Conservation (phyloP, 2,888 invertebrate species). For the Amphipyra berbera region DNA sequence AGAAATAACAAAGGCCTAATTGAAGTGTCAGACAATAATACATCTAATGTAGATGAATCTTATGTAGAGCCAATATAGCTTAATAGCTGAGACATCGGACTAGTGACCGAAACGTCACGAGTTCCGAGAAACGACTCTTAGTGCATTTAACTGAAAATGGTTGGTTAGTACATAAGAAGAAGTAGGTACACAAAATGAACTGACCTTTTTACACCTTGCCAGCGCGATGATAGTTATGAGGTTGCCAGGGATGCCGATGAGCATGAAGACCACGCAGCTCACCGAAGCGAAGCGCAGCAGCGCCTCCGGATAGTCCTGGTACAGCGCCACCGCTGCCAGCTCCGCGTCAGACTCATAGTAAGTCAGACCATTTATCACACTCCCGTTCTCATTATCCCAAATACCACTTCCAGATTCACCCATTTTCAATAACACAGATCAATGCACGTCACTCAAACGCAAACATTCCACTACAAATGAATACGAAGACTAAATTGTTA, state of each 20-base stretch:
- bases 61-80: too few species aligned
- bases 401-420: slow-evolving; percentile 38
- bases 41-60: too few species aligned
- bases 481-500: slow-evolving; percentile 56
- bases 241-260: slow-evolving; percentile 95
- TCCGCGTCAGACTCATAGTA: slow-evolving; percentile 70
- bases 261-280: slow-evolving; percentile 93
- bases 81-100: too few species aligned
- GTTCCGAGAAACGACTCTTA: too few species aligned
- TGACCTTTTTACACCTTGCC: slow-evolving; percentile 93
- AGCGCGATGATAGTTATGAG: slow-evolving; percentile 94
- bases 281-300: slow-evolving; percentile 92
- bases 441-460: slow-evolving; percentile 56
- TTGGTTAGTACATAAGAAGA: too few species aligned
- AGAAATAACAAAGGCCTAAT: too few species aligned
- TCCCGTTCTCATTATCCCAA: slow-evolving; percentile 35
- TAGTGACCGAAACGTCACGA: too few species aligned
- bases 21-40: too few species aligned
- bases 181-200: slow-evolving; percentile 44
- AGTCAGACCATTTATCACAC: slow-evolving; percentile 54
- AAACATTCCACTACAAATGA: slow-evolving; percentile 75
- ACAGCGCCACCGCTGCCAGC: slow-evolving; percentile 86
- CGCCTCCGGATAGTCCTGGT: slow-evolving; percentile 91
- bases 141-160: too few species aligned
- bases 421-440: slow-evolving; percentile 38